Evolutionary conservation across 2,113 vertebrate species (phyloP), one percentile per base, ranked within the genome.

Genomic region (Eupsittula cactorum): DNA sequence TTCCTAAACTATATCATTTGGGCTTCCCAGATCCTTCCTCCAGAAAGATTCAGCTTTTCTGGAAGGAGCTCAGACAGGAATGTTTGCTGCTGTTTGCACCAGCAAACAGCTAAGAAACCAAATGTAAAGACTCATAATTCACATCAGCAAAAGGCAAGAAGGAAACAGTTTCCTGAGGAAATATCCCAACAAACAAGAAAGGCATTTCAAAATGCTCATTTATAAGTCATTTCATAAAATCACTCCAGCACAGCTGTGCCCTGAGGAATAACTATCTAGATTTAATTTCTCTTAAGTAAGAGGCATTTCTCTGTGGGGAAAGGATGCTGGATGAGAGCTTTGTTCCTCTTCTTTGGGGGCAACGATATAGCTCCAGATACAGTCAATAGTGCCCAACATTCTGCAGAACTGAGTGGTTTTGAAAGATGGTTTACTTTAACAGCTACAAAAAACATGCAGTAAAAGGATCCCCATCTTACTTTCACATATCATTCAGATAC

Each of bases 201-300:
- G 31, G 62, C 0, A 1, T 87, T 96, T 93, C 82, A 77, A 86
- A 95, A 86, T 55, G 4, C 55, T 88, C n/a, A 33, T 53, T 92
- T 94, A 27, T 89, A 81, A 95, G 60, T 88, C 74, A 87, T 53
- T 92, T 89, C 75, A 65, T 83, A 75, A 88, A 94, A 95, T 85
- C 37, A 76, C 42, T 92, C 85, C 63, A 80, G 86, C 83, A 41
- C 37, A 86, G 47, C 52, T 87, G 13, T 80, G 62, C 95, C 86
- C 28, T 53, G 71, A 93, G 94, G 82, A 95, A 59, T 93, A 94
- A 75, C 50, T 5, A 23, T 86, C 53, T 81, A 90, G 63, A 96
- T 91, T 91, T 74, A 86, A 93, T 85, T 89, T 74, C 50, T 95
- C 46, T 87, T 95, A 85, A 94, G 79, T 70, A 88, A 79, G 59